These are phyloP conservation scores for Indicator maculatus DNA, from an alignment of 2,113 vertebrate species.

Conservation along the genomic window DNA sequence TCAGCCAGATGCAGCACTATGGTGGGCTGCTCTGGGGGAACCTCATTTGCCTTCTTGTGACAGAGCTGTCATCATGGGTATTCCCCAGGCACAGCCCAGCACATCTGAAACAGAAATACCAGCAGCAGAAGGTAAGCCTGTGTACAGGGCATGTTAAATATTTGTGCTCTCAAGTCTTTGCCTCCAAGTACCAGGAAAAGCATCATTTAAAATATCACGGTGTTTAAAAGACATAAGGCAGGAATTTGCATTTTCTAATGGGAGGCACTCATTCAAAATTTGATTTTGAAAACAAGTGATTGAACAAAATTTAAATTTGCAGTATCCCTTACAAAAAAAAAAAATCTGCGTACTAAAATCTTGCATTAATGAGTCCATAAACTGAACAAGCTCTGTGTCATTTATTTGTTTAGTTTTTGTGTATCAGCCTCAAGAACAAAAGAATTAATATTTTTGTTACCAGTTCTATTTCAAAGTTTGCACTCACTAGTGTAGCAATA, in stretches of 20 bases:
- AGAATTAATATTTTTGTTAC: neutral
- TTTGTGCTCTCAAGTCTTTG: neutral
- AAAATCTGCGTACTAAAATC: neutral
- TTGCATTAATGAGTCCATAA: neutral
- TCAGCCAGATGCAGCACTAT: neutral
- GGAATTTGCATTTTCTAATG: neutral
- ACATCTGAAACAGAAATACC: conserved; percentile 34
- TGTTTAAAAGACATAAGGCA: neutral
- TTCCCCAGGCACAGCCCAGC: conserved; percentile 19
- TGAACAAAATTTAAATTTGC: neutral
- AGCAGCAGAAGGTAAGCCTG: conserved; percentile 42
- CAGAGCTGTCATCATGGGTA: neutral
- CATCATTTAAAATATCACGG: rapidly evolving
- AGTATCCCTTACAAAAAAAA: neutral
- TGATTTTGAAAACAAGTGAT: neutral
- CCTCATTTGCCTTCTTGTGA: conserved; percentile 39
- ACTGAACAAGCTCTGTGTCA: neutral
- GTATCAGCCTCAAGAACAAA: neutral
- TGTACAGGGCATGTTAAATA: neutral
- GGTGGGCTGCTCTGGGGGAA: neutral
- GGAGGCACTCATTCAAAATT: neutral
- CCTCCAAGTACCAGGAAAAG: neutral
- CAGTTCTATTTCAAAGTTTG: neutral
- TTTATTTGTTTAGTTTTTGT: neutral
- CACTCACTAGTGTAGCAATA: neutral